Evolutionary conservation across 2,797 vertebrate genomes (phyloP).

Genomic region (Hydrolagus colliei): DNA sequence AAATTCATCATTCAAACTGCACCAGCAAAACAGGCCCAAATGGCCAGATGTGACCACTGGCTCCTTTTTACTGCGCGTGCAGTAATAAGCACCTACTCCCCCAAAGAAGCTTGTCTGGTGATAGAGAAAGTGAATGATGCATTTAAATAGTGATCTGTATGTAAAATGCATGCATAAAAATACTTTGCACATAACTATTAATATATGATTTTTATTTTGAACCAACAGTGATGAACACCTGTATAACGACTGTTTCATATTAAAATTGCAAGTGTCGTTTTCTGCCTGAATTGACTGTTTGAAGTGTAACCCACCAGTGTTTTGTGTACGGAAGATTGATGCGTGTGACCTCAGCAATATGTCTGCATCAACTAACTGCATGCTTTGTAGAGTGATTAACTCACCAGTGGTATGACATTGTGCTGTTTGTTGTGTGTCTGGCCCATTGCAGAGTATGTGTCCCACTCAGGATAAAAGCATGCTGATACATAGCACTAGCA

Average conservation of each 20-base stretch:
- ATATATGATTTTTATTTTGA: not conserved
- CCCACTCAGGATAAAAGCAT: conserved; percentile 64
- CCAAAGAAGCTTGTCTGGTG: not conserved
- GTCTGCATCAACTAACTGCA: conserved; percentile 19
- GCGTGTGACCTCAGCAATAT: not conserved
- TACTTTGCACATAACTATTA: not conserved
- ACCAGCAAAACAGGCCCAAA: too few species aligned
- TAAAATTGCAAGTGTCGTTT: not conserved
- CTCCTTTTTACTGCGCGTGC: not conserved
- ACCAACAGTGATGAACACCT: too few species aligned
- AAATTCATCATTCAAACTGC: not conserved
- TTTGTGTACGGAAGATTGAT: not conserved
- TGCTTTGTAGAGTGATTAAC: conserved; percentile 47
- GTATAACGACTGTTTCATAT: not conserved
- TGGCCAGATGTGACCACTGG: not conserved
- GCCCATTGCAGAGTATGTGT: conserved; percentile 91
- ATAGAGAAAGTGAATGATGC: not conserved
- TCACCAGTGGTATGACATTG: conserved; percentile 46
- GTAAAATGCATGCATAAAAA: not conserved
- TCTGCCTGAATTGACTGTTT: conserved; percentile 1
- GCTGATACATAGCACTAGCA: conserved; percentile 59
- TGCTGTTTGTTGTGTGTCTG: conserved; percentile 63
- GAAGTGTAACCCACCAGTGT: not conserved
- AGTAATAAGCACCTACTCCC: too few species aligned
- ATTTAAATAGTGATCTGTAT: not conserved